Evolutionary conservation across 2,797 vertebrate species (phyloP), one percentile per base, ranked within the genome.

Genomic region (Garrulus glandarius): DNA sequence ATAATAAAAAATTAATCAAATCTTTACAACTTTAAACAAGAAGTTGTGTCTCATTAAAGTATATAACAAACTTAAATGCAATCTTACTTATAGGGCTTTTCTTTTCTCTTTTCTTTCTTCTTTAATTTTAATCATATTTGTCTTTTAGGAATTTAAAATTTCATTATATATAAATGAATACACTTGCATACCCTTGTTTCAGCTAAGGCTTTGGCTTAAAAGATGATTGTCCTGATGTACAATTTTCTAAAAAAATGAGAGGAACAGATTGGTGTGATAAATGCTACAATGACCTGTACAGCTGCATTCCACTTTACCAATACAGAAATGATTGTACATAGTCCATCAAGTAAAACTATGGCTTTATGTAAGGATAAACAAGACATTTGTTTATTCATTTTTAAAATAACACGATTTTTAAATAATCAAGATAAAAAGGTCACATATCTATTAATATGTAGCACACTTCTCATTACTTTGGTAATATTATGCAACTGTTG

Each of bases 361-460:
- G 46, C 26, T 96, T 97, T 92, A 90, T 60, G 50, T 95, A 96
- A 96, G 46, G 50, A 85, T 53, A 92, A 94, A 86, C 72, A 94
- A 92, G 72, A 15, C n/a, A 1, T 95, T 91, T 94, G 59, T 87
- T 95, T 93, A 96, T 96, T 94, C 92, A 69, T 85, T 95, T 96
- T 93, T 34, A 76, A 97, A 97, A 97, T 95, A 96, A 96, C 93
- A 93, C 0, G 53, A 89, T 94, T 96, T 97, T 97, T 39, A 96
- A 97, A 96, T 95, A 92, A 96, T 89, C 84, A 90, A 87, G 93
- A 96, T 91, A 75, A 95, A 96, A 97, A 97, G 97, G 97, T 97
- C 96, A 97, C 89, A 75, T 95, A 96, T 94, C 96, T 97, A 97
- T 97, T 96, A 96, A 97, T 97, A 96, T 96, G 91, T 92, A 96